A percentile compares a stretch with the other conserved stretches of the same genome.
phyloP scores from a whole-genome alignment of 1,140 invertebrate genomes.

The Hycleus phaleratus region DNA sequence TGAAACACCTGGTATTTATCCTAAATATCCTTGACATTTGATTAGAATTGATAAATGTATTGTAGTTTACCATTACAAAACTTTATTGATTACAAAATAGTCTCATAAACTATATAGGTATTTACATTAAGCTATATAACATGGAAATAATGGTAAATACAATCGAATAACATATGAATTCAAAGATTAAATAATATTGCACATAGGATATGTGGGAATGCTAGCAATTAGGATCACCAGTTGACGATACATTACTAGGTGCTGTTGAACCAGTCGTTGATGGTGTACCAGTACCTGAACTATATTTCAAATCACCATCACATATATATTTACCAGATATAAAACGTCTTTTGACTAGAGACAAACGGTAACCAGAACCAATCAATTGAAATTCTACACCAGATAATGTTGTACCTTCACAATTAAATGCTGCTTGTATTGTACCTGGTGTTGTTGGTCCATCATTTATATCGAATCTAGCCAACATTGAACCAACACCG shows the following conservation, averaged over 20 bases:
- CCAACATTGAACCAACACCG: constrained; percentile 82
- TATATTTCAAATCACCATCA: constrained; percentile 64
- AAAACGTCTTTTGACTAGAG: constrained; percentile 88
- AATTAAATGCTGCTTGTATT: constrained; percentile 87
- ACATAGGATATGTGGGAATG: constrained; percentile 33
- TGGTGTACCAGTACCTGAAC: constrained; percentile 30
- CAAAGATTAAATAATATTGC: constrained; percentile 21
- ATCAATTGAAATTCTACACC: constrained; percentile 88
- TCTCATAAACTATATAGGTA: constrained; percentile 37
- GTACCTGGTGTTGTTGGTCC: constrained; percentile 77
- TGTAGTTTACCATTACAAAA: constrained; percentile 16
- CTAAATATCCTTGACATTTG: not conserved
- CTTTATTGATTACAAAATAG: constrained; percentile 35
- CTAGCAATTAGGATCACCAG: constrained; percentile 34
- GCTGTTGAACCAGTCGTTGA: constrained; percentile 21
- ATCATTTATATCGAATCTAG: constrained; percentile 74
- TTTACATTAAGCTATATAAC: constrained; percentile 29
- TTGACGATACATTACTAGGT: constrained; percentile 26
- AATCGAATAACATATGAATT: constrained; percentile 24
- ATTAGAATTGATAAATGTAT: not conserved
- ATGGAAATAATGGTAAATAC: constrained; percentile 33
- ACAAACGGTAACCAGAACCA: constrained; percentile 83
- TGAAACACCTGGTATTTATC: too few species aligned
- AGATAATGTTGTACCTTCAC: constrained; percentile 88
- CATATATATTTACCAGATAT: constrained; percentile 89